Base-by-base conservation (phyloP, 2,888 invertebrate genomes). In the Epirrhoe tristata region DNA sequence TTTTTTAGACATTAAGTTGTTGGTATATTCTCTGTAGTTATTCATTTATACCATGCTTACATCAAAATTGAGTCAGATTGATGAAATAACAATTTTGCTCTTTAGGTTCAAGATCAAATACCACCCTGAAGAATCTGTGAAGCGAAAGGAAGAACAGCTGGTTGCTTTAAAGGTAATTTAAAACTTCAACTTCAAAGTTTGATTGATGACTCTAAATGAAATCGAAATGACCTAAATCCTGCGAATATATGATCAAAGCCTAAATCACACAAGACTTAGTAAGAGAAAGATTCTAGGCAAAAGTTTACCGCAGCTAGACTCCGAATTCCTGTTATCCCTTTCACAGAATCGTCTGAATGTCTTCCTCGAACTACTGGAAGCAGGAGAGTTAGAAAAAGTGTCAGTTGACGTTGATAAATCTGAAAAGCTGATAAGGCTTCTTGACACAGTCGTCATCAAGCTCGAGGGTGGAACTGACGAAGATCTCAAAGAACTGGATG, bases 81-180 rank as follows among this genome's bases (percentile, higher is more conserved):
- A 65, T 65, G 34, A 62, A 61, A 63, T 66, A 16, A 57, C 32
- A 55, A 51, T 72, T 70, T 61, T 63, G 58, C 55, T 64, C 62
- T 56, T 17, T 71, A 99, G 99, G 99, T 99, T 99, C 95, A 98
- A 99, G 93, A 96, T 97, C 78, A 99, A 99, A 94, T 99, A 99
- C 85, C 99, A 99, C 89, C 99, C 99, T 3, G 98, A 98, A 88
- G 99, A 99, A 83, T 98, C 98, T 60, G 95, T 97, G 39, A 98
- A 97, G 87, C 94, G 98, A 64, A 98, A 97, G 87, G 97, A 97
- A 16, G 98, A 99, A 82, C 97, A 98, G 80, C 93, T 96, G 63
- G 91, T 94, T 64, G 96, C 97, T 65, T 92, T 98, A 51, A 97
- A 96, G 95, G 98, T 66, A 52, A 39, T 39, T 58, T 5, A 46